These are phyloP conservation scores for Epinephelus coioides DNA, from an alignment of 2,797 vertebrate genomes.

Conservation along the genomic window DNA sequence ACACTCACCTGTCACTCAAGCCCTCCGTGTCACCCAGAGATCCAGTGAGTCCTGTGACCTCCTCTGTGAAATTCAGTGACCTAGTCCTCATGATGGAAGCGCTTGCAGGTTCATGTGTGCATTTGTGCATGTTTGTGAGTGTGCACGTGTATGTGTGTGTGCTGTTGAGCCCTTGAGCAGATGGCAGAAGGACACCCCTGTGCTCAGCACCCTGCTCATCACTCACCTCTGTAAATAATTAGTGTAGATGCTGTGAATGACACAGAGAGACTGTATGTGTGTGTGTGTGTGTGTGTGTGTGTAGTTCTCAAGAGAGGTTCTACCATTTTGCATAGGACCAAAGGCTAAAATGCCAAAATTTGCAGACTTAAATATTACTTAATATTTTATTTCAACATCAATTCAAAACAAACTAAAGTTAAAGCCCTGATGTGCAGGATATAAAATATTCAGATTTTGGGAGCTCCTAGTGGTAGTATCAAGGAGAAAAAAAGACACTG, in stretches of 20 bases:
- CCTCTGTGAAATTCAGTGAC: constrained; percentile 37
- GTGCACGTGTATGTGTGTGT: constrained; percentile 8
- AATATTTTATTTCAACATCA: not conserved
- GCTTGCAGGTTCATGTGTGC: not conserved
- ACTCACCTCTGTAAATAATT: constrained; percentile 58
- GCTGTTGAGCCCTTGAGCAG: constrained; percentile 39
- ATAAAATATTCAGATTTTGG: not conserved
- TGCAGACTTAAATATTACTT: not conserved
- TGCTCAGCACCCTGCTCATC: constrained; percentile 25
- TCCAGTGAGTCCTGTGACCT: constrained; percentile 18
- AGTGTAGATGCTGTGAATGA: constrained; percentile 34
- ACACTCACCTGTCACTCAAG: constrained; percentile 24
- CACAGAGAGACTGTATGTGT: not conserved
- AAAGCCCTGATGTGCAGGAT: not conserved
- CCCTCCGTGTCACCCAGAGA: constrained; percentile 23
- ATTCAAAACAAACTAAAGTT: not conserved
- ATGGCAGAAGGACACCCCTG: constrained; percentile 60
- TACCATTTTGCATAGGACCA: not conserved
- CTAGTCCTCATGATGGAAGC: not conserved
- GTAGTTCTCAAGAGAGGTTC: not conserved
- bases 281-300: not conserved
- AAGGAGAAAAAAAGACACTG: not conserved
- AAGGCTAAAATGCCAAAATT: not conserved
- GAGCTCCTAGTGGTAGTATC: not conserved
- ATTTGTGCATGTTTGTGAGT: constrained; percentile 14